Evolutionary conservation across 2,113 vertebrate genomes (phyloP), one percentile per base, ranked within the genome.

Genomic region (Myocastor coypus): DNA sequence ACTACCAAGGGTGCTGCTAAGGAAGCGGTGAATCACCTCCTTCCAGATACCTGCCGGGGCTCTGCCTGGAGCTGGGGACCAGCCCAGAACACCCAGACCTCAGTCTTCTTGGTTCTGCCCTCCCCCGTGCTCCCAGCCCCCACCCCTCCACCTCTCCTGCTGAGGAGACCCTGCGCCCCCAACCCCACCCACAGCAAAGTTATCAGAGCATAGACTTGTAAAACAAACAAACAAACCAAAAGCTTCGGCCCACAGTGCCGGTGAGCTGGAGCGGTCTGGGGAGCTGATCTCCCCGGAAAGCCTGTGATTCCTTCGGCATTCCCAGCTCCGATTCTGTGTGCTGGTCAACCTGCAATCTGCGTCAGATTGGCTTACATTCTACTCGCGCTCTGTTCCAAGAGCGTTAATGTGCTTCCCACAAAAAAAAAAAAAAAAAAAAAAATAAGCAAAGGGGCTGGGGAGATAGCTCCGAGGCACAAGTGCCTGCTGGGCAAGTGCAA

Each of bases 81-180:
- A 14, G 37, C 80, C 87, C 83, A 52, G 26, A 80, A 26, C 22
- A 77, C 84, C 26, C 90, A 87, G 82, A 69, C 13, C 4, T 3
- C 75, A 57, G 66, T 88, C 46, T 42, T 64, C 57, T 92, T 17
- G 42, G 55, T 90, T 90, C 69, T 95, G 66, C 92, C 61, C 92
- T 92, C 81, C 89, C 73, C 96, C 89, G 83, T 92, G 64, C 1
- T 82, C 88, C 75, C 71, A 55, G 20, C 40, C 8, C 20, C 22
- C 30, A 16, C 55, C 10, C n/a, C 24, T 11, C 2, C 12, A 52
- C 52, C 10, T 11, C 30, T 32, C 57, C 61, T 24, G 59, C 61
- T 57, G 34, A 28, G 30, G 55, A 73, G 37, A 68, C 40, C 50
- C 32, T 83, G 24, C 16, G 55, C 16, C 55, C 16, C 55, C 14